These are phyloP conservation scores for Catamblyrhynchus diadema DNA, from an alignment of 2,797 vertebrate species.

Conservation along the genomic window DNA sequence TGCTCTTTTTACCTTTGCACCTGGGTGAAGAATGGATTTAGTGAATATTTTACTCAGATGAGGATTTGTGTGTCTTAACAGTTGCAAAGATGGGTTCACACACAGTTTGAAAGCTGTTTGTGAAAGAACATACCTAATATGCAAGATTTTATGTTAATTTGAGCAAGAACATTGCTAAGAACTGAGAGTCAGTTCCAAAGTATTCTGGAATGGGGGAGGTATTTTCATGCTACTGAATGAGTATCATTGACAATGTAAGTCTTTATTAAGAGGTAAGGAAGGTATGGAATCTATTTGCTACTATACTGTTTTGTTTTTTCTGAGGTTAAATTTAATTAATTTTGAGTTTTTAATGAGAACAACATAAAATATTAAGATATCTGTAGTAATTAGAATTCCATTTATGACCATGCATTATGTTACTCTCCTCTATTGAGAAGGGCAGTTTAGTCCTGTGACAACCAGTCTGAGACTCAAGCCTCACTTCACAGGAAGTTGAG, in stretches of 20 bases:
- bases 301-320: background rate
- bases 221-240: background rate
- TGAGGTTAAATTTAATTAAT: background rate
- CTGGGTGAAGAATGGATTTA: background rate
- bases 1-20: background rate
- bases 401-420: background rate
- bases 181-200: background rate
- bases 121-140: background rate
- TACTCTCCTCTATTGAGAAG: background rate
- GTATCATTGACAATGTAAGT: background rate
- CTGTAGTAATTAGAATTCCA: background rate
- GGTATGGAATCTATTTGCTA: background rate
- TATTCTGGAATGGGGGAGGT: background rate
- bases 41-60: background rate
- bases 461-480: background rate
- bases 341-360: background rate
- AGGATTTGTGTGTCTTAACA: background rate
- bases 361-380: rapidly evolving
- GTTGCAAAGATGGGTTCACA: background rate
- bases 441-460: background rate
- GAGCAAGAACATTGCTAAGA: background rate
- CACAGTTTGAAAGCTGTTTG: background rate
- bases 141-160: background rate
- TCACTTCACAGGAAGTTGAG: background rate
- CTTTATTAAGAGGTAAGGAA: background rate